phyloP scores from a whole-genome alignment of 2,113 vertebrate genomes.

The Hassar affinis region DNA sequence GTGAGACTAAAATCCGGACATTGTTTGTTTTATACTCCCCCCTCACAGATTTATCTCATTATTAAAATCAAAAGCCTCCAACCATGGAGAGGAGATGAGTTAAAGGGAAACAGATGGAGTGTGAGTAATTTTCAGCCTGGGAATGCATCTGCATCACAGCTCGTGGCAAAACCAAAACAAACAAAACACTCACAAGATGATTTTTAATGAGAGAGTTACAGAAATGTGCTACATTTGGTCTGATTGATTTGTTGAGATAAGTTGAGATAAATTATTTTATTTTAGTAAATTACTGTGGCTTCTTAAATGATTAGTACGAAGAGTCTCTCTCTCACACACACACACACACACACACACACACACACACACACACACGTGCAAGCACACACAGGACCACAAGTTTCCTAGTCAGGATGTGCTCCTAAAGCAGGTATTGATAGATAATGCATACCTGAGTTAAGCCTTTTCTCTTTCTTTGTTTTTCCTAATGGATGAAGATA shows the following conservation, averaged over 20 bases:
- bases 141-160: constrained; percentile 49
- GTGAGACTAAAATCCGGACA: constrained; percentile 1
- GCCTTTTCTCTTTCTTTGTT: constrained; percentile 5
- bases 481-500: neutral
- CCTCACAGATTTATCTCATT: constrained; percentile 19
- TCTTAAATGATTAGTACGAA: neutral
- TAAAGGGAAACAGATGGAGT: constrained; percentile 63
- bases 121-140: constrained; percentile 54
- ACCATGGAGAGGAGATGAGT: constrained; percentile 48
- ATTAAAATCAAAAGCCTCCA: constrained; percentile 26
- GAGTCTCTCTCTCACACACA: neutral
- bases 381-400: neutral
- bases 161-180: constrained; percentile 53
- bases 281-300: neutral
- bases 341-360: neutral
- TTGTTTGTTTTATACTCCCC: constrained; percentile 6
- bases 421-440: constrained; percentile 28
- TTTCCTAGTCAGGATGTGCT: constrained; percentile 27
- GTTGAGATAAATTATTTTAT: neutral
- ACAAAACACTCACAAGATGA: constrained; percentile 1
- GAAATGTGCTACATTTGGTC: neutral
- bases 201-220: neutral
- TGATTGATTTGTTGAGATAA: neutral
- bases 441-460: constrained; percentile 28
- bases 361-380: constrained; percentile 6